Evolutionary conservation across 2,888 invertebrate genomes (phyloP).

Genomic region (Melieria crassipennis): DNA sequence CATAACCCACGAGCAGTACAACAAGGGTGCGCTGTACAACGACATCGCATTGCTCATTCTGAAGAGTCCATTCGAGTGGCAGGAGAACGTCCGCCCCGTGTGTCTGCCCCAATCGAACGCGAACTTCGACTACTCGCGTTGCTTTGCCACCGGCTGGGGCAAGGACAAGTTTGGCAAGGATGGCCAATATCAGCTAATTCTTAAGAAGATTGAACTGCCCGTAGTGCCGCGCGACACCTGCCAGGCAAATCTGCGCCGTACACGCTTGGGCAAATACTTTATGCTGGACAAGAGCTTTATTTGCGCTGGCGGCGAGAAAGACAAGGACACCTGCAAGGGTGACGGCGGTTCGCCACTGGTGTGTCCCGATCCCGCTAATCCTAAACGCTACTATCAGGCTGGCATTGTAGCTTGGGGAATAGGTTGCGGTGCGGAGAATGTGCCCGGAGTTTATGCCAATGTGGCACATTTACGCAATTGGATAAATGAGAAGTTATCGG

Average conservation of each 20-base stretch:
- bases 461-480: conserved; percentile 73
- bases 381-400: conserved; percentile 54
- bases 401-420: conserved; percentile 88
- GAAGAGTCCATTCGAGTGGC: conserved; percentile 69
- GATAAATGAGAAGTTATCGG: conserved; percentile 71
- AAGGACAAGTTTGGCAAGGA: conserved; percentile 57
- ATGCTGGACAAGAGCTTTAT: conserved; percentile 75
- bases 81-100: conserved; percentile 74
- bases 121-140: conserved; percentile 55
- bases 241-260: conserved; percentile 69
- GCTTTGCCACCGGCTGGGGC: conserved; percentile 64
- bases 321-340: conserved; percentile 77
- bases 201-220: conserved; percentile 79
- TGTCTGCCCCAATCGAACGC: conserved; percentile 71
- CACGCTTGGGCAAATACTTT: conserved; percentile 76
- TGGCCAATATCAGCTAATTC: conserved; percentile 72
- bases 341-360: conserved; percentile 86
- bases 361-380: conserved; percentile 70
- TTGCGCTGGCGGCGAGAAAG: conserved; percentile 81
- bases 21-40: conserved; percentile 74
- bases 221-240: conserved; percentile 70
- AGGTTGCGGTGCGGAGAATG: conserved; percentile 74
- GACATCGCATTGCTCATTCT: conserved; percentile 80
- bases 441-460: conserved; percentile 81
- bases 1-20: conserved; percentile 72